Base-by-base conservation (phyloP, 2,888 invertebrate species). In the Abscondita cerata region DNA sequence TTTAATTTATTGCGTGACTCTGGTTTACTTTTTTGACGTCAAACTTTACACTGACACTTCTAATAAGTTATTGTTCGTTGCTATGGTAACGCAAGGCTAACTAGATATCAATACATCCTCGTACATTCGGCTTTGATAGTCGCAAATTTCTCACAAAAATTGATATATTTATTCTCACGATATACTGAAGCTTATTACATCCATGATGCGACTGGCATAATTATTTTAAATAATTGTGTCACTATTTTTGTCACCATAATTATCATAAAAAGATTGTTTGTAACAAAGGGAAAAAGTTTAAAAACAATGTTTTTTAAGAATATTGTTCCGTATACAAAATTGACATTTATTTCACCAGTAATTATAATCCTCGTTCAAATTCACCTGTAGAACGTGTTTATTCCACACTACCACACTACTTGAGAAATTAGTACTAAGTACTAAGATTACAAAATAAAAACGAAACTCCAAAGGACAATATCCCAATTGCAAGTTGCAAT, bases 81-180 rank as follows among this genome's bases (percentile, higher is more conserved):
- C n/a, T n/a, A n/a, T n/a, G n/a, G n/a, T n/a, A n/a, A n/a, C n/a
- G n/a, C n/a, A n/a, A n/a, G n/a, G n/a, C n/a, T n/a, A n/a, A n/a
- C n/a, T n/a, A n/a, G n/a, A n/a, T n/a, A n/a, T n/a, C n/a, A n/a
- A n/a, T n/a, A n/a, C n/a, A n/a, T n/a, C n/a, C n/a, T n/a, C n/a
- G n/a, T n/a, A n/a, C 50, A 15, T 65, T 65, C 33, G 20, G 33
- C 13, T 56, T 65, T 31, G 56, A 59, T 3, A 46, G 31, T 41
- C 2, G 18, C 12, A 62, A 62, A 55, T 59, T 62, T 46, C 52
- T 65, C 1, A 65, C 65, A 1, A 63, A 63, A 2, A 63, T 65
- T 1, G 62, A n/a, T n/a, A n/a, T n/a, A 62, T 15, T 48, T 53
- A 47, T 62, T 57, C 18, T 62, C 52, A 9, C 47, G 48, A 11